phyloP scores from a whole-genome alignment of 2,888 invertebrate genomes.

The Gari tellinella region DNA sequence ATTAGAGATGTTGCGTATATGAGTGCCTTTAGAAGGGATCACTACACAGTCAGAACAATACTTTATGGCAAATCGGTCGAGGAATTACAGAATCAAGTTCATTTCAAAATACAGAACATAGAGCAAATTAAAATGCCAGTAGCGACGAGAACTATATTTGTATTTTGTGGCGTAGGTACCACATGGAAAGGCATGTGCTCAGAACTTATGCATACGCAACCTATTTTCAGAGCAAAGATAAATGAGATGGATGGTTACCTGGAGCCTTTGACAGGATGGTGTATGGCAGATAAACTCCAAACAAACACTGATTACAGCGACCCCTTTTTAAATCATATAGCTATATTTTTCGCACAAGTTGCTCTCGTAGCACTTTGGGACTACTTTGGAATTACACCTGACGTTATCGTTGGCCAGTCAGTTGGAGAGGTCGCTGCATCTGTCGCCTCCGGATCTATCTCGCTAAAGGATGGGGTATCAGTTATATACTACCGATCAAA shows the following conservation, averaged over 20 bases:
- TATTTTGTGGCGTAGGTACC: slow-evolving; percentile 77
- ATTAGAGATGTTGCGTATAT: slow-evolving; percentile 31
- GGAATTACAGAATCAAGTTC: background rate
- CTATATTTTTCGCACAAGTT: slow-evolving; percentile 70
- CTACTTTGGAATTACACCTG: slow-evolving; percentile 55
- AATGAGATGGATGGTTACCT: slow-evolving; percentile 58
- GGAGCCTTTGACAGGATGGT: slow-evolving; percentile 34
- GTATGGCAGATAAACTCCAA: slow-evolving; percentile 21
- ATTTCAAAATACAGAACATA: background rate
- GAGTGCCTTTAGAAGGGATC: slow-evolving; percentile 7
- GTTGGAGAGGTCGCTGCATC: slow-evolving; percentile 74
- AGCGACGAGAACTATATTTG: slow-evolving; percentile 45
- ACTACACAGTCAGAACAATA: background rate
- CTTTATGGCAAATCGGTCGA: slow-evolving; percentile 5
- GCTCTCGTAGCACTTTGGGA: slow-evolving; percentile 58
- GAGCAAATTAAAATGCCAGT: background rate
- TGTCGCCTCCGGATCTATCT: slow-evolving; percentile 56
- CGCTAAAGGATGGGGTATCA: slow-evolving; percentile 61
- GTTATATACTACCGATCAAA: slow-evolving; percentile 66
- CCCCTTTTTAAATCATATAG: slow-evolving; percentile 64
- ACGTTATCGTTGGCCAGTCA: slow-evolving; percentile 68
- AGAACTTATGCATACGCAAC: slow-evolving; percentile 55
- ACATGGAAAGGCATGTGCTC: slow-evolving; percentile 74
- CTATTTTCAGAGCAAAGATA: slow-evolving; percentile 59
- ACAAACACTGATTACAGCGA: slow-evolving; percentile 41